These are phyloP conservation scores for Macropus fuliginosus DNA, from an alignment of 2,797 vertebrate species.

Conservation along the genomic window DNA sequence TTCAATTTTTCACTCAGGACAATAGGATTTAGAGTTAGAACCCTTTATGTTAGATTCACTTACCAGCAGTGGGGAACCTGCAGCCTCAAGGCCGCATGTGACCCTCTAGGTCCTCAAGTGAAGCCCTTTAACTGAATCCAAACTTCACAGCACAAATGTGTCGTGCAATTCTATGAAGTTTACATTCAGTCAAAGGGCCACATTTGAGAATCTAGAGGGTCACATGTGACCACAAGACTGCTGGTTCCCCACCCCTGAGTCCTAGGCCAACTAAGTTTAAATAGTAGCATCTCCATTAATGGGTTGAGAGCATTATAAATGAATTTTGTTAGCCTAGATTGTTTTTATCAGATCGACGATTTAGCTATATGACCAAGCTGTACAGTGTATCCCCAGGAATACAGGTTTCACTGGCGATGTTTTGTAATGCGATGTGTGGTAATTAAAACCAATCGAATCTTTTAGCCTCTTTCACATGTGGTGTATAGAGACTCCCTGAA, in stretches of 20 bases:
- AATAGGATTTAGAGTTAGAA: not conserved
- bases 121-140: too few species aligned
- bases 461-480: not conserved
- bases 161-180: too few species aligned
- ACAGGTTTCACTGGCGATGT: not conserved
- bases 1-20: not conserved
- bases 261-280: too few species aligned
- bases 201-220: too few species aligned
- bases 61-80: too few species aligned
- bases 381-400: not conserved
- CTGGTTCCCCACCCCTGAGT: too few species aligned
- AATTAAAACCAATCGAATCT: not conserved
- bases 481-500: not conserved
- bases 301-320: not conserved
- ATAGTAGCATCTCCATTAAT: not conserved
- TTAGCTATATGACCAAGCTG: not conserved
- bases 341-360: not conserved
- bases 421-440: not conserved
- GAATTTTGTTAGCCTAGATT: not conserved
- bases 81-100: too few species aligned
- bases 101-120: too few species aligned
- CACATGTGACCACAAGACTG: too few species aligned
- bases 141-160: too few species aligned
- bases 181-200: too few species aligned
- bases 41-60: not conserved